Evolutionary conservation across 1,140 invertebrate genomes (phyloP), one percentile per base, ranked within the genome.

Genomic region (Danaus melanippus): DNA sequence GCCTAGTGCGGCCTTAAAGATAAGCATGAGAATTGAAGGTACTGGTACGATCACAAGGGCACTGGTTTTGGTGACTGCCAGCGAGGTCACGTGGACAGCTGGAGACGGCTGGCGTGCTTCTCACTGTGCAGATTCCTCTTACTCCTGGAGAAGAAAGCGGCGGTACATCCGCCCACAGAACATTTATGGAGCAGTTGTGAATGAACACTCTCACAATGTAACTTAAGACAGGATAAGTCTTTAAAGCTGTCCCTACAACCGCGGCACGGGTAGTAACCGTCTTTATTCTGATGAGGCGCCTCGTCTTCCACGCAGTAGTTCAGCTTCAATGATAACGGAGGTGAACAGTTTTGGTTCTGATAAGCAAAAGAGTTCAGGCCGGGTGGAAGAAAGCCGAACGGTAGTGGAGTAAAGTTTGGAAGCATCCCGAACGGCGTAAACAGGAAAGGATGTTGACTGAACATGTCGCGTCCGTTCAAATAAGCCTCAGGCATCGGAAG

Each of bases 71-170:
- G 45, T 5, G 39, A 57, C 67, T 15, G 15, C 15, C 15, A 59
- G 53, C 45, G 67, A 32, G 66, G 72, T 84, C 80, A 84, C 70
- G 79, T 71, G 9, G 69, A 53, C 46, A 67, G 46, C 9, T 76
- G 71, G 4, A 72, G 76, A 64, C 85, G 79, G 11, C 74, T 67
- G 53, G 87, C 71, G 56, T 89, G 88, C 54, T 88, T 87, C 66
- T 92, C 90, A 45, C 89, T 89, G 78, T 93, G 92, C 15, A 88
- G 75, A 69, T 93, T 93, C 53, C 92, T 88, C 67, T 91, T 91
- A 64, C 91, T 92, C 62, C 90, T 82, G 9, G 92, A 92, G 48
- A 91, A 90, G 81, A 94, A 94, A n/a, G 92, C 90, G 70, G 92
- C 90, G 15, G 88, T 88, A 78, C 93, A 94, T 10, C 92, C 92